Evolutionary conservation across 2,888 invertebrate genomes (phyloP), one percentile per base, ranked within the genome.

Genomic region (Eilema caniola): DNA sequence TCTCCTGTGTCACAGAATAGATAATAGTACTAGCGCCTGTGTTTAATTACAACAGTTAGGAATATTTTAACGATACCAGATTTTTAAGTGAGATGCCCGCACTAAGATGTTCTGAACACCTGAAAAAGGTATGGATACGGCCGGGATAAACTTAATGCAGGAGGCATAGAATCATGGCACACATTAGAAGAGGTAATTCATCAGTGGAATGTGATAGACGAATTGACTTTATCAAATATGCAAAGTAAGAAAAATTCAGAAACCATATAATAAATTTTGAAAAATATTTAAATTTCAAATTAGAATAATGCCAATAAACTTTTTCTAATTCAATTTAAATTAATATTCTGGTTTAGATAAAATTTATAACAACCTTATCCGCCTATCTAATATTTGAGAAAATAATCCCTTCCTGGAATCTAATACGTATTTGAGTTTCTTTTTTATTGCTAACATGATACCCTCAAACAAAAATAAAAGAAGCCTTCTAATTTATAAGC

Each of bases 341-440:
- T 78, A 78, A 79, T 81, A 73, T 82, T 71, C 66, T 71, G 72
- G 70, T n/a, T 75, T 79, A 71, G 67, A 66, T n/a, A 41, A 72
- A 75, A 37, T 70, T 66, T 73, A 60, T 73, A 14, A 31, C 41
- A 70, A 69, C 67, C 24, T 71, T 82, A 76, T 78, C 76, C 76
- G 75, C 62, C 4, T 73, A 66, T 59, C 71, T 76, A 71, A 74
- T 80, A 76, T 73, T 67, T 73, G 69, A 74, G 72, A 81, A 77
- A 82, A 79, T 72, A 82, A 81, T 75, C 78, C 73, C 65, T 79
- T 76, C 67, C 23, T 28, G 62, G 67, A 78, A 75, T 72, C 69
- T 73, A 73, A 73, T 71, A 76, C 74, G 67, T 73, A 73, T 74
- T 75, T 70, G 72, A 74, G 25, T 72, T 67, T 37, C 65, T 70